These are phyloP conservation scores for Chloromyia formosa DNA, from an alignment of 2,888 invertebrate species.

Conservation along the genomic window DNA sequence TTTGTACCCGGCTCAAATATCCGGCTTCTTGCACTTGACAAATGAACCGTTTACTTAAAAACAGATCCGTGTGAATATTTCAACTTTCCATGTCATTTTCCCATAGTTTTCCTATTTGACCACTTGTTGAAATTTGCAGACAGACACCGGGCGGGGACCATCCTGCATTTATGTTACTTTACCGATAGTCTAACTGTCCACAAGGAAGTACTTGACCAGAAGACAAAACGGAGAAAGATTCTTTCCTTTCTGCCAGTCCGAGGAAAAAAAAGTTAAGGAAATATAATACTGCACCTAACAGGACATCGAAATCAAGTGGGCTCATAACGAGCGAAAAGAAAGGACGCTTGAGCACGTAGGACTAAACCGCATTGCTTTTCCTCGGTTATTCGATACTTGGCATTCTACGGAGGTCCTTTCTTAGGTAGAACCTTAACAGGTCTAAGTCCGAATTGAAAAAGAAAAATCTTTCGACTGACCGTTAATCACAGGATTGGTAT, in stretches of 20 bases:
- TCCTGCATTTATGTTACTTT: neutral
- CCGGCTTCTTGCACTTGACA: neutral
- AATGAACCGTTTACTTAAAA: neutral
- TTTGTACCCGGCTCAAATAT: neutral
- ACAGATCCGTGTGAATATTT: slow-evolving; percentile 22
- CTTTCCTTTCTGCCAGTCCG: neutral
- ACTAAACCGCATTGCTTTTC: neutral
- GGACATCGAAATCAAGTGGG: slow-evolving; percentile 16
- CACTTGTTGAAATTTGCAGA: slow-evolving; percentile 25
- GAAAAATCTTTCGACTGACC: neutral
- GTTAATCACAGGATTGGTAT: neutral
- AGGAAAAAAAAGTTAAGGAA: slow-evolving; percentile 3
- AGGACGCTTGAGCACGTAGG: neutral
- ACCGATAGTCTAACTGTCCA: slow-evolving; percentile 21
- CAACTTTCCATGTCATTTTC: slow-evolving; percentile 3
- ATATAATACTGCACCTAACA: slow-evolving; percentile 27
- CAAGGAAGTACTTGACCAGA: slow-evolving; percentile 38
- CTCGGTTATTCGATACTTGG: neutral
- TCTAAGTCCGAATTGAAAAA: too few relatives aligned
- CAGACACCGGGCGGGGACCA: neutral
- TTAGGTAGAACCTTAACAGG: neutral
- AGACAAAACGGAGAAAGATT: slow-evolving; percentile 22
- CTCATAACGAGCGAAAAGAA: slow-evolving; percentile 7
- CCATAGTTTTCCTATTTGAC: neutral
- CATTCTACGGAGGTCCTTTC: neutral